Conservation (phyloP, 1,140 invertebrate genomes). For the Bombus balteatus region DNA sequence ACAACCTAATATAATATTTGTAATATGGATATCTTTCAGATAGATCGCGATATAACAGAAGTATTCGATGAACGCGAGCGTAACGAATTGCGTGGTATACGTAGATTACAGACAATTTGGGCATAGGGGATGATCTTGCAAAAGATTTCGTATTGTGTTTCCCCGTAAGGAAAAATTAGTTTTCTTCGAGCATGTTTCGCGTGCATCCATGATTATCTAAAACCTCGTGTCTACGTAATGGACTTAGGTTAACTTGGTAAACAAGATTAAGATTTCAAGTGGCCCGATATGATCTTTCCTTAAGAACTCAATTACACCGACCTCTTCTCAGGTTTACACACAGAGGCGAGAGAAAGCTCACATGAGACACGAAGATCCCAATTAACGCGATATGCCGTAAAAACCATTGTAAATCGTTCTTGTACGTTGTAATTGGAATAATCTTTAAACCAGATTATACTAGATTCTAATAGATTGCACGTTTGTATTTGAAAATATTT, state of each 20-base stretch:
- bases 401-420: neutral
- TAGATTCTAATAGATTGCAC: too few relatives aligned
- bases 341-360: neutral
- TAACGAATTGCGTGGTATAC: neutral
- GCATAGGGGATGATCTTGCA: neutral
- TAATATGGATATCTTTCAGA: too few relatives aligned
- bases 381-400: neutral
- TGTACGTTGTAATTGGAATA: neutral
- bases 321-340: constrained; percentile 21
- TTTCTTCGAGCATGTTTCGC: constrained; percentile 11
- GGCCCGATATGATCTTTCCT: constrained; percentile 64
- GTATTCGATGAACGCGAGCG: neutral
- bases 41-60: too few relatives aligned
- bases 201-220: constrained; percentile 57
- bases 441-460: neutral
- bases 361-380: constrained; percentile 5
- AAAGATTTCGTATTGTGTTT: neutral
- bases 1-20: too few relatives aligned
- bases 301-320: constrained; percentile 66
- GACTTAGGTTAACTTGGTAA: constrained; percentile 63
- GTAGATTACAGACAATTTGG: neutral
- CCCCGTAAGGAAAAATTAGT: neutral
- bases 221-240: constrained; percentile 60
- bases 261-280: constrained; percentile 68
- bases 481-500: neutral